Evolutionary conservation across 2,113 vertebrate genomes (phyloP), one percentile per base, ranked within the genome.

Genomic region (Amphilophus citrinellus): DNA sequence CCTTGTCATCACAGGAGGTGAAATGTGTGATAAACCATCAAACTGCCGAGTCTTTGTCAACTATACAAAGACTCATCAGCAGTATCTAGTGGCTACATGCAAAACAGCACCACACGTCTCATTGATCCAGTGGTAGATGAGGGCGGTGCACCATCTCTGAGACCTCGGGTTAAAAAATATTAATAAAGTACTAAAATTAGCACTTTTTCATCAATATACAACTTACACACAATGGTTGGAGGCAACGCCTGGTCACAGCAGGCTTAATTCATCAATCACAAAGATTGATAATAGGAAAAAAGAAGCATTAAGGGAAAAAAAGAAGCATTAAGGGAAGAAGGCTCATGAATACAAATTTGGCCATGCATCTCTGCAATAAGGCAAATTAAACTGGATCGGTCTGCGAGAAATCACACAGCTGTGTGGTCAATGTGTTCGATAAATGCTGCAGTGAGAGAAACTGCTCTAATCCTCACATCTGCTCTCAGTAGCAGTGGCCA

Each of bases 1-100:
- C 18, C 47, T 73, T 53, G 27, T 50, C 68, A 56, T 14, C 32
- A 18, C 10, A 22, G 17, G 22, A 56, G 24, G 56, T 5, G 37
- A 65, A 37, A 71, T 32, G 53, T 56, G 7, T 75, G 30, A 87
- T 22, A 57, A 35, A 3, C 58, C 17, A 68, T 82, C 20, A 84
- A 82, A 84, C 47, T 65, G 50, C 62, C 2, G 66, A 44, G 27
- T n/a, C 3, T 56, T n/a, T 11, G 2, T 14, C 18, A 56, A 73
- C 27, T n/a, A 20, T 35, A 35, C 27, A 79, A 75, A 91, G 77
- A 93, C 87, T 86, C 91, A 93, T 95, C 79, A 95, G 94, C 93
- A 93, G 35, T 89, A 93, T 93, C 95, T 96, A 90, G 92, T 95
- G 95, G 95, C 68, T 68, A 57, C 65, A 66, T 6, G 68, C 68